These are phyloP conservation scores for Amphiprion ocellaris DNA, from an alignment of 2,113 vertebrate species.

Conservation along the genomic window DNA sequence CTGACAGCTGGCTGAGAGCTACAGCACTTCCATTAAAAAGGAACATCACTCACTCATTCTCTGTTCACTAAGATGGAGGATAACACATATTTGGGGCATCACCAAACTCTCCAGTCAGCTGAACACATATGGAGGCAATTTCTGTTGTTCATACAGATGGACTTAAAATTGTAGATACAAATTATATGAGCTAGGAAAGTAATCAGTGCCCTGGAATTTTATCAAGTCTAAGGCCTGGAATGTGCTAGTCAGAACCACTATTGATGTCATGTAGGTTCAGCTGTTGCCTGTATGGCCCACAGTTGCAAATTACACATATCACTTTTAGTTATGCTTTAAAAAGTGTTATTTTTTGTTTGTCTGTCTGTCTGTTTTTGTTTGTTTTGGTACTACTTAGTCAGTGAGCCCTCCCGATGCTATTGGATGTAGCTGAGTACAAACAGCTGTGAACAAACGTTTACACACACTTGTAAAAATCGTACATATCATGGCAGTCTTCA, in stretches of 20 bases:
- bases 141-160: neutral
- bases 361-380: too few relatives aligned
- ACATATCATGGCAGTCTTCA: too few relatives aligned
- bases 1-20: constrained; percentile 69
- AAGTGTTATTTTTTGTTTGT: too few relatives aligned
- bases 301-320: too few relatives aligned
- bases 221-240: neutral
- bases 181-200: neutral
- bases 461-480: too few relatives aligned
- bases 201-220: neutral
- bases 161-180: neutral
- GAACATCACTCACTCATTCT: constrained; percentile 56
- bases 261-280: neutral
- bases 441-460: too few relatives aligned
- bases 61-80: constrained; percentile 29
- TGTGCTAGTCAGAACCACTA: too few relatives aligned
- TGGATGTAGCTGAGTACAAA: too few relatives aligned
- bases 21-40: constrained; percentile 68
- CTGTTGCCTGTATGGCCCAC: too few relatives aligned
- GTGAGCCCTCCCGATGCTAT: too few relatives aligned
- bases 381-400: too few relatives aligned
- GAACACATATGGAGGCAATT: neutral
- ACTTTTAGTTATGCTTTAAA: too few relatives aligned
- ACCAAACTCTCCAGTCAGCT: constrained; percentile 26
- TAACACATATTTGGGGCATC: neutral